Percentiles rank a stretch among this genome's conserved stretches.
phyloP scores from a whole-genome alignment of 2,888 invertebrate species.

The Drosophila aldrichi region DNA sequence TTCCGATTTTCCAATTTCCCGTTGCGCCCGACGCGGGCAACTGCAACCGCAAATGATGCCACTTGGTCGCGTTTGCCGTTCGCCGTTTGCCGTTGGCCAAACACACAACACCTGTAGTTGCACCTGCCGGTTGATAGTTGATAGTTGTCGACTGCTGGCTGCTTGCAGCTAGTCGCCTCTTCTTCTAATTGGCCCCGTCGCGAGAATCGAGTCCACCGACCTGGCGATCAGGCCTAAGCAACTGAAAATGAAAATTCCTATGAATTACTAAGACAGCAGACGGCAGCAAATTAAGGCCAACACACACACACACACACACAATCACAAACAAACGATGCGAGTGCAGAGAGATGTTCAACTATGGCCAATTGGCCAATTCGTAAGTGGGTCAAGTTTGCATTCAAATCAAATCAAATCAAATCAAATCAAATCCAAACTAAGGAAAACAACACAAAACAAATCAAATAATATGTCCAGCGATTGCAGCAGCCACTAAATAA shows the following conservation, averaged over 20 bases:
- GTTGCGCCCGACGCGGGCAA: conserved; percentile 44
- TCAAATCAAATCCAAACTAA: conserved; percentile 21
- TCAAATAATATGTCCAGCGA: conserved; percentile 27
- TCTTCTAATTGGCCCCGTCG: conserved; percentile 33
- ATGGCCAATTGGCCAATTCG: conserved; percentile 10
- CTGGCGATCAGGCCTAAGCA: conserved; percentile 16
- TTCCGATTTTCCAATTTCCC: conserved; percentile 71
- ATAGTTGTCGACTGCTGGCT: neutral
- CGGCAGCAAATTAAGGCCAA: conserved; percentile 22
- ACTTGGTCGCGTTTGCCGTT: conserved; percentile 59
- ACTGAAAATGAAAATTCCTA: conserved; percentile 33
- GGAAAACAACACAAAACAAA: conserved; percentile 18
- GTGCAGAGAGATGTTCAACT: neutral
- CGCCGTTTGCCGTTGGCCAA: conserved; percentile 7
- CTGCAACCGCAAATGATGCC: conserved; percentile 70
- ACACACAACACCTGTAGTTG: conserved; percentile 45
- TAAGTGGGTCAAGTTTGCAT: conserved; percentile 73
- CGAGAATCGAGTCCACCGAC: conserved; percentile 27
- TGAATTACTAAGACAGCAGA: conserved; percentile 8
- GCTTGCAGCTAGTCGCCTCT: neutral
- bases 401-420: conserved; percentile 44
- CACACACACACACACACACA: neutral
- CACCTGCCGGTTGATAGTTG: conserved; percentile 6
- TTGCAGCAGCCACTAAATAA: conserved; percentile 49
- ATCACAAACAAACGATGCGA: neutral